Evolutionary conservation across 1,140 invertebrate species (phyloP), one percentile per base, ranked within the genome.

Genomic region (Diuraphis noxia): DNA sequence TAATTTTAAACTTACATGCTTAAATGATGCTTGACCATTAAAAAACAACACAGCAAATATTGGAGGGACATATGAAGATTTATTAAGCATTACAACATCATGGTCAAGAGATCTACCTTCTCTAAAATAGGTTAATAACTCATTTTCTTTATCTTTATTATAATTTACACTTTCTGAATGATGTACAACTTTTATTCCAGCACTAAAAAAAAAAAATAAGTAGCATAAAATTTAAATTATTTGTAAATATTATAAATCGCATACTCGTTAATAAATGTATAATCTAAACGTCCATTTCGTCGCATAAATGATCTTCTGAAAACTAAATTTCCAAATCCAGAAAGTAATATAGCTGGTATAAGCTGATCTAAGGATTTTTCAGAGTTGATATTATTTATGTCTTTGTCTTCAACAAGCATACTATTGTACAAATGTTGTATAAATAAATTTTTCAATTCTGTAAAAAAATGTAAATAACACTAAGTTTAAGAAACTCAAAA

Each of bases 101-200:
- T 94, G 93, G 82, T 95, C 94, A 9, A 93, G 46, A 2, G 94
- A 94, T 88, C 95, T 94, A 0, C 93, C 82, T 93, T 94, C 92
- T 93, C 94, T 92, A 92, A 95, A 94, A 94, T 95, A 93, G 92
- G 94, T 93, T 93, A 94, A 56, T 94, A 93, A 93, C 46, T 93
- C 91, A 93, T 93, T 93, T 63, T 94, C 93, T 72, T 93, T 94
- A 85, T 93, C 92, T 38, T 92, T 93, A 87, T 94, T 94, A 90
- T 95, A 94, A 93, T 96, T 96, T 2, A 96, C 94, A 93, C 95
- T 95, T 82, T 95, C 95, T 40, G 94, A 93, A 21, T 94, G 93
- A 6, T 96, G 93, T 90, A 94, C 93, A 9, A 94, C 95, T 41
- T 93, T 93, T 8, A 94, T 93, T 10, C 94, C 93, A 92, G 93